Percentiles rank a stretch among this genome's conserved stretches.
These are phyloP conservation scores for Takifugu rubripes DNA, from an alignment of 2,797 vertebrate species.

Conservation along the genomic window DNA sequence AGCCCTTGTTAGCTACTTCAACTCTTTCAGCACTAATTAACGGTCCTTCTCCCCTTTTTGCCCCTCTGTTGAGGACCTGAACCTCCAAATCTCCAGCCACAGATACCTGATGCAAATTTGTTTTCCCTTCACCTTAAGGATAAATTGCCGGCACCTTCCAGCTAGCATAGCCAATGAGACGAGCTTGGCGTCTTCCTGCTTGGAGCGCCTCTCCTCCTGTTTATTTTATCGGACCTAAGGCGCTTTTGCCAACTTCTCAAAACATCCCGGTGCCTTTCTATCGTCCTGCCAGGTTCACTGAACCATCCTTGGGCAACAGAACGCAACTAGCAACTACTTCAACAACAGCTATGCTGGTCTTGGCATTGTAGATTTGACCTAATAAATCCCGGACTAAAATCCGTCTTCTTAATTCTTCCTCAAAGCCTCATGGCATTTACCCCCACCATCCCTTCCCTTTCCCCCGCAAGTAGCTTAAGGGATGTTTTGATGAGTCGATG, in stretches of 20 bases:
- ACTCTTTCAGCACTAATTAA: too few relatives aligned
- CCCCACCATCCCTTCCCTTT: neutral
- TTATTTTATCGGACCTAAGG: slow-evolving; percentile 97
- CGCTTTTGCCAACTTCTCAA: slow-evolving; percentile 80
- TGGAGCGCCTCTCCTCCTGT: slow-evolving; percentile 80
- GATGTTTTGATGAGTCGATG: slow-evolving; percentile 72
- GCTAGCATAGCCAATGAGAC: slow-evolving; percentile 88
- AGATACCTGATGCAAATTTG: slow-evolving; percentile 82
- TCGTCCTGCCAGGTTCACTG: slow-evolving; percentile 72
- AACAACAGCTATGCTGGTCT: slow-evolving; percentile 68
- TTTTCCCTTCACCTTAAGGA: slow-evolving; percentile 79
- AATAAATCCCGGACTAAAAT: slow-evolving; percentile 91
- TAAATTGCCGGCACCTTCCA: slow-evolving; percentile 82
- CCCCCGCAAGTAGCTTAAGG: slow-evolving; percentile 45
- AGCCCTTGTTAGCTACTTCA: too few relatives aligned
- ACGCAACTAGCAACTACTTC: slow-evolving; percentile 78
- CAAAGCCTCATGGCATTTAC: slow-evolving; percentile 77
- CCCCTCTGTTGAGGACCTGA: slow-evolving; percentile 33
- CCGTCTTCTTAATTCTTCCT: slow-evolving; percentile 87
- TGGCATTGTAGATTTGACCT: slow-evolving; percentile 84
- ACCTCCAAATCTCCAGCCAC: slow-evolving; percentile 55
- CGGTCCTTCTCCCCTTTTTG: slow-evolving; percentile 26
- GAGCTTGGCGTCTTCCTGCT: slow-evolving; percentile 64
- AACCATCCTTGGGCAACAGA: slow-evolving; percentile 88
- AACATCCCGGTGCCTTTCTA: slow-evolving; percentile 59